Evolutionary conservation across 2,113 vertebrate genomes (phyloP).

Genomic region (Panthera uncia): DNA sequence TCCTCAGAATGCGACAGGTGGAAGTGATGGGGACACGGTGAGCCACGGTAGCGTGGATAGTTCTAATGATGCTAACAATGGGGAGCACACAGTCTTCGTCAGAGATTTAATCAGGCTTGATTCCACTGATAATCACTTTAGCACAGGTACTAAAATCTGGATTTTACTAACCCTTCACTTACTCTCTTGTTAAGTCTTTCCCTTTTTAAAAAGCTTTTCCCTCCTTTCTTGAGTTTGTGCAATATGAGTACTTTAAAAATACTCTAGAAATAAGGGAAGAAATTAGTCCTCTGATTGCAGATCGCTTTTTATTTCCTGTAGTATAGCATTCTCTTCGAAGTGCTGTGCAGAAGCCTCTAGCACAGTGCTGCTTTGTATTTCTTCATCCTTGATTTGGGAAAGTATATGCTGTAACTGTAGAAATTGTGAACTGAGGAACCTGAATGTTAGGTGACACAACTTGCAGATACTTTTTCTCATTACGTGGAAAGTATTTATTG

Average conservation of each 20-base stretch:
- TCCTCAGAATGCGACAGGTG: conserved; percentile 81
- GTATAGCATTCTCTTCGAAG: not conserved
- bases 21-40: conserved; percentile 90
- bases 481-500: conserved; percentile 22
- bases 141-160: conserved; percentile 89
- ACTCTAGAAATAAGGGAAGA: conserved; percentile 39
- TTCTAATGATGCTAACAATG: conserved; percentile 90
- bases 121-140: conserved; percentile 88
- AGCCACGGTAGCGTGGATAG: conserved; percentile 94
- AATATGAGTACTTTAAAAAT: not conserved
- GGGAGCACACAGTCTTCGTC: conserved; percentile 89
- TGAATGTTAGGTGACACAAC: not conserved
- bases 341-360: not conserved
- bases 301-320: not conserved
- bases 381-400: conserved; percentile 38
- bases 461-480: conserved; percentile 28
- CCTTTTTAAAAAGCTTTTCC: conserved; percentile 43
- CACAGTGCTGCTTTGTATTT: not conserved
- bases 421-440: not conserved
- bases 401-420: not conserved
- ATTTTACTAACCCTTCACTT: conserved; percentile 80
- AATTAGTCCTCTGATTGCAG: not conserved
- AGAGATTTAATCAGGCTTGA: conserved; percentile 88
- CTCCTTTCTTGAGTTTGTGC: conserved; percentile 43
- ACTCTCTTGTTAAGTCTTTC: conserved; percentile 53